A percentile compares a stretch with the other conserved stretches of the same genome.
These are phyloP conservation scores for Carollia perspicillata DNA, from an alignment of 2,113 vertebrate species.

Conservation along the genomic window DNA sequence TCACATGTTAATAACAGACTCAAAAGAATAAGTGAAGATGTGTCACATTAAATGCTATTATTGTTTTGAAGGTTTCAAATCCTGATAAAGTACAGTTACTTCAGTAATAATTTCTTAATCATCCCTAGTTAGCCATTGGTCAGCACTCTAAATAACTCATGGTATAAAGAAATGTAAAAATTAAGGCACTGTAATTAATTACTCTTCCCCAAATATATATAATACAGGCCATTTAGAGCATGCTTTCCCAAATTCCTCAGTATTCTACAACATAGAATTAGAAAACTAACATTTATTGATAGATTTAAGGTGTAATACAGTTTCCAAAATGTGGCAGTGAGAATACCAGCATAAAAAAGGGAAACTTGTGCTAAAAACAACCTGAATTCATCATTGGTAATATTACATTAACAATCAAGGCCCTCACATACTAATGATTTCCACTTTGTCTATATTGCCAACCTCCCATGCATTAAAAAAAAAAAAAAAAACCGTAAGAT, in stretches of 20 bases:
- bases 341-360: conserved; percentile 87
- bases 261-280: conserved; percentile 91
- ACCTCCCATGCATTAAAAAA: conserved; percentile 75
- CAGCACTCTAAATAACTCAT: conserved; percentile 27
- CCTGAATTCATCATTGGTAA: conserved; percentile 85
- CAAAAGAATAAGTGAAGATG: conserved; percentile 21
- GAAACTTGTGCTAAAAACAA: conserved; percentile 89
- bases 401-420: conserved; percentile 85
- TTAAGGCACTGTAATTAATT: conserved; percentile 71
- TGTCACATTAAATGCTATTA: conserved; percentile 26
- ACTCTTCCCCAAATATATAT: conserved; percentile 49
- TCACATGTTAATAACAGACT: background rate
- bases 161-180: conserved; percentile 50
- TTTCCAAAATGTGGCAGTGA: conserved; percentile 93
- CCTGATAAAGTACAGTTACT: conserved; percentile 35
- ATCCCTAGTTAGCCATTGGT: background rate
- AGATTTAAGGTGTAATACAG: conserved; percentile 92
- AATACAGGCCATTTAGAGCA: conserved; percentile 71
- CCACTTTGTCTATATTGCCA: conserved; percentile 76
- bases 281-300: conserved; percentile 99
- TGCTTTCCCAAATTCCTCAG: conserved; percentile 79
- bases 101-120: conserved; percentile 27
- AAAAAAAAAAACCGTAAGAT: conserved; percentile 59
- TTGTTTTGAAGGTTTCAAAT: conserved; percentile 52
- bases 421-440: conserved; percentile 84